phyloP scores from a whole-genome alignment of 2,113 vertebrate species.

The Platysteira castanea region DNA sequence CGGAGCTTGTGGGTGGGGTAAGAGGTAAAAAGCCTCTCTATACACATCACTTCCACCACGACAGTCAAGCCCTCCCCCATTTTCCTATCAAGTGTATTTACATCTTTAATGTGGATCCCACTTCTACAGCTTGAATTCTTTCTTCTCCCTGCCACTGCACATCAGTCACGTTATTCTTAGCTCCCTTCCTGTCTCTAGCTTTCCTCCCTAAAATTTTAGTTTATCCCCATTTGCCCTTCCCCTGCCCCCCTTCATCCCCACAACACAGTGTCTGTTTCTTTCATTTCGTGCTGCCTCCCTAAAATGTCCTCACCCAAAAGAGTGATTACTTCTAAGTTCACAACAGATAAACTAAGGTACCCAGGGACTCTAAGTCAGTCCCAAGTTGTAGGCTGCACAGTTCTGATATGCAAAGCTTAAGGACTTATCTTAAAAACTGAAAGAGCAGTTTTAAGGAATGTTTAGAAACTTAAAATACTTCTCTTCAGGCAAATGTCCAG shows the following conservation, averaged over 20 bases:
- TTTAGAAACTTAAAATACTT: background rate
- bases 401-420: background rate
- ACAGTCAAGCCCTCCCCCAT: background rate
- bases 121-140: background rate
- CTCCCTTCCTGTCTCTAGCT: background rate
- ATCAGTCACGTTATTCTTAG: background rate
- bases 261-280: background rate
- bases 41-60: background rate
- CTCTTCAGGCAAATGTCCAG: background rate
- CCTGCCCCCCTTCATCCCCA: background rate
- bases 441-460: background rate
- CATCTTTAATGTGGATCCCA: background rate
- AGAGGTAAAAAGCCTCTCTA: background rate
- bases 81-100: background rate
- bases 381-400: background rate
- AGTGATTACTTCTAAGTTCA: background rate
- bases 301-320: background rate
- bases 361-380: background rate
- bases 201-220: background rate
- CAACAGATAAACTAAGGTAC: background rate
- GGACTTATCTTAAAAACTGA: background rate
- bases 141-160: background rate
- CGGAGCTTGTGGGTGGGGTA: background rate
- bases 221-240: background rate
- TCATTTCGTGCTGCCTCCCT: background rate